Evolutionary conservation across 2,113 vertebrate species (phyloP).

Genomic region (Oxyruncus cristatus): DNA sequence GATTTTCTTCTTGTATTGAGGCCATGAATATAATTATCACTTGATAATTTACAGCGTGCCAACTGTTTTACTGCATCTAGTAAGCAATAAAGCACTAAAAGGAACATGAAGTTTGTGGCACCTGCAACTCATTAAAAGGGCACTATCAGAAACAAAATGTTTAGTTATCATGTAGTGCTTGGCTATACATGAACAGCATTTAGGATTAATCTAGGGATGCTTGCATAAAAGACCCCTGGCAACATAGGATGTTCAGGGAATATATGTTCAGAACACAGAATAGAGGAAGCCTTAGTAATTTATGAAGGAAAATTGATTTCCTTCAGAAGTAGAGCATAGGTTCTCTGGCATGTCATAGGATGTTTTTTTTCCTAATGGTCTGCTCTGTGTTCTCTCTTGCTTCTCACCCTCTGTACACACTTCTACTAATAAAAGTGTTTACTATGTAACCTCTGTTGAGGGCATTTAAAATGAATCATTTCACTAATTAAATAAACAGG

Average conservation of each 20-base stretch:
- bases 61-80: constrained; percentile 67
- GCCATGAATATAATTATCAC: constrained; percentile 73
- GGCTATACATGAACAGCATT: neutral
- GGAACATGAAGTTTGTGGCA: constrained; percentile 53
- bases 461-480: neutral
- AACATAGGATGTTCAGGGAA: neutral
- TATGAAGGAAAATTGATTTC: neutral
- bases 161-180: constrained; percentile 8
- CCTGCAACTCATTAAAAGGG: constrained; percentile 65
- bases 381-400: neutral
- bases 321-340: neutral
- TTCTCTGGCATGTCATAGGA: neutral
- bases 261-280: neutral
- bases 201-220: neutral
- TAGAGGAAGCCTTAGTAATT: neutral
- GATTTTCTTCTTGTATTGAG: constrained; percentile 73
- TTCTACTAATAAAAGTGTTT: neutral
- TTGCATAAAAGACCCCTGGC: neutral
- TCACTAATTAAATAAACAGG: neutral
- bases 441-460: neutral
- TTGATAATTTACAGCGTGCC: constrained; percentile 73
- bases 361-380: neutral
- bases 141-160: constrained; percentile 42
- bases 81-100: constrained; percentile 63
- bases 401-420: neutral